Evolutionary conservation across 1,140 invertebrate species (phyloP).

Genomic region (Heliconius eleuchia): DNA sequence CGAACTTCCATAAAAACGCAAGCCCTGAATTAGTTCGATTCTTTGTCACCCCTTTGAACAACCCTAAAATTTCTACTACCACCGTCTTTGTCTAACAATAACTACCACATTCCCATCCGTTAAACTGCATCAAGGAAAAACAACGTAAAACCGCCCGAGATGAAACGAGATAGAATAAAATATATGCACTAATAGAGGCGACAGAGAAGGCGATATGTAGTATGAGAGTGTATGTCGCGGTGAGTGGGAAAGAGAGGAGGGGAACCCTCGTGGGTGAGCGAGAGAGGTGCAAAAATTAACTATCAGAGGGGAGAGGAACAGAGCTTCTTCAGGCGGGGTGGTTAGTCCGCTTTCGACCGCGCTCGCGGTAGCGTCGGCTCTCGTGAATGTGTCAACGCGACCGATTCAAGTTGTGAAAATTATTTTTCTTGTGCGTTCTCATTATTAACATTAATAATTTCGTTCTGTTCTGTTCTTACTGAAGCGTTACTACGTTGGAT

Average conservation of each 20-base stretch:
- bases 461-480: conserved; percentile 25
- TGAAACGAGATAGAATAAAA: conserved; percentile 81
- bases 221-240: conserved; percentile 61
- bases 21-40: conserved; percentile 80
- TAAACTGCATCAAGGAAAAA: conserved; percentile 81
- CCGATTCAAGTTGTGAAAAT: conserved; percentile 73
- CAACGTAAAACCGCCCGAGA: conserved; percentile 77
- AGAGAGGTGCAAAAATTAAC: conserved; percentile 74
- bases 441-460: conserved; percentile 37
- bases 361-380: conserved; percentile 60
- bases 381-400: conserved; percentile 47
- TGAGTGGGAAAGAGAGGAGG: conserved; percentile 64
- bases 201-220: conserved; percentile 76
- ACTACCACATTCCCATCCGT: conserved; percentile 78
- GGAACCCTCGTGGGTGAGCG: conserved; percentile 64
- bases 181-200: conserved; percentile 80
- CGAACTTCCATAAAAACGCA: conserved; percentile 76
- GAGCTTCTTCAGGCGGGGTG: conserved; percentile 79
- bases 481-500: not conserved
- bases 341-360: conserved; percentile 78
- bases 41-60: conserved; percentile 80
- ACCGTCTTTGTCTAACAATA: conserved; percentile 81
- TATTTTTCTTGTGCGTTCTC: conserved; percentile 62
- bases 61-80: conserved; percentile 79
- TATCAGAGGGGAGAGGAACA: conserved; percentile 75